Evolutionary conservation across 1,140 invertebrate genomes (phyloP).

Genomic region (Centruroides sculpturatus): DNA sequence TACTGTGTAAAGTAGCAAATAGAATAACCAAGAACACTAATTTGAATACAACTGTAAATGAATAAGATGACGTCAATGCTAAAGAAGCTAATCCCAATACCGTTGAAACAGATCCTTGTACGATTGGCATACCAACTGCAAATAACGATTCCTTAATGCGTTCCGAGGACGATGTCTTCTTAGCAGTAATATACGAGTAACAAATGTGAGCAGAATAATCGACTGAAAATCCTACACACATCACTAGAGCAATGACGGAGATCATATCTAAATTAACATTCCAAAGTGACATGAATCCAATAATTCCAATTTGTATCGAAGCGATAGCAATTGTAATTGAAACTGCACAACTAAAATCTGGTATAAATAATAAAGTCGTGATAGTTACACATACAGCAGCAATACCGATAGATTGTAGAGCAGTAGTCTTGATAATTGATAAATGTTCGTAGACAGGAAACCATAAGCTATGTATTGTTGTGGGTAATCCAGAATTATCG

Average conservation of each 20-base stretch:
- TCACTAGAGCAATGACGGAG: constrained; percentile 96
- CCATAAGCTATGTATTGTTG: constrained; percentile 81
- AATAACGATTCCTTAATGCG: not conserved
- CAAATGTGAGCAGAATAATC: constrained; percentile 95
- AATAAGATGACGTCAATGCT: not conserved
- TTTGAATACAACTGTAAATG: constrained; percentile 27
- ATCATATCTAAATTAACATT: constrained; percentile 87
- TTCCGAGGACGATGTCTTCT: constrained; percentile 11
- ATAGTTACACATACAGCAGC: constrained; percentile 88
- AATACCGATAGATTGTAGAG: constrained; percentile 79
- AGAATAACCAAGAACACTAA: constrained; percentile 58
- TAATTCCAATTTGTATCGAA: constrained; percentile 87
- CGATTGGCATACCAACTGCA: not conserved
- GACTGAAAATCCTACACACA: constrained; percentile 95
- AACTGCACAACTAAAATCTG: constrained; percentile 77
- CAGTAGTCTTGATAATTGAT: constrained; percentile 76
- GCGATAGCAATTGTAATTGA: constrained; percentile 91
- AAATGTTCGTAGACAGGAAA: constrained; percentile 92
- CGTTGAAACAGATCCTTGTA: not conserved
- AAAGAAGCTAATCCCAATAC: not conserved
- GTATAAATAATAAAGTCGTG: constrained; percentile 88
- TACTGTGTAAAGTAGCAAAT: constrained; percentile 35
- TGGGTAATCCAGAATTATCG: constrained; percentile 58
- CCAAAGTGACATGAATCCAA: constrained; percentile 93
- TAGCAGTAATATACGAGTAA: constrained; percentile 83